Evolutionary conservation across 2,888 invertebrate genomes (phyloP), one percentile per base, ranked within the genome.

Genomic region (Macaria notata): DNA sequence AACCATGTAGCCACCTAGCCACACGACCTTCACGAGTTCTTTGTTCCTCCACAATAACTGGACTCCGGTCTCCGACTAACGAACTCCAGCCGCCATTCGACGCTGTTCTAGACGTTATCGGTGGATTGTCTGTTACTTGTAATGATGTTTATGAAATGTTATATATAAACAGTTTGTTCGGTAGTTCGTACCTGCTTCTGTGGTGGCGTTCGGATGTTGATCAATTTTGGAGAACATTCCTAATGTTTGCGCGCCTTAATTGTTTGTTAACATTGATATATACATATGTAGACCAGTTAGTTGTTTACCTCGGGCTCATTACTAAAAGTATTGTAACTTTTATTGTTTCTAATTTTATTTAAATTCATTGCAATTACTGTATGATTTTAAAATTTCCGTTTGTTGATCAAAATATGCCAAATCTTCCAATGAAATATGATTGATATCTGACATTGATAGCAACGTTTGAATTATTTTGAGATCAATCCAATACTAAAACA

Each of bases 141-240:
- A 84, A 84, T 77, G 80, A 78, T 87, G 86, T 86, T 83, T 84
- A 83, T 81, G 80, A 81, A 84, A 78, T 74, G 73, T 63, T 67
- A 68, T 69, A 66, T 75, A 73, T 76, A 80, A 80, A 79, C 75
- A 80, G 61, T 66, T 72, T 74, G 71, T 75, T 76, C 66, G 64
- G 68, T 64, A 68, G 69, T 71, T 4, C 71, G 58, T 75, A 74
- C 75, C 72, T 73, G 66, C 65, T 61, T 62, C 61, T 62, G 61
- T 56, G 63, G 59, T 62, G 42, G 57, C 38, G 36, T 31, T 48
- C 31, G 36, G 46, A 8, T 45, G 58, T 60, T 63, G 65, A 61
- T 62, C 55, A 52, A 62, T 52, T 50, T 58, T 56, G 61, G 46
- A 62, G 52, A 57, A 46, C 53, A 49, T 57, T 29, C 30, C 45